Evolutionary conservation across 2,113 vertebrate genomes (phyloP).

Genomic region (Callospermophilus lateralis): DNA sequence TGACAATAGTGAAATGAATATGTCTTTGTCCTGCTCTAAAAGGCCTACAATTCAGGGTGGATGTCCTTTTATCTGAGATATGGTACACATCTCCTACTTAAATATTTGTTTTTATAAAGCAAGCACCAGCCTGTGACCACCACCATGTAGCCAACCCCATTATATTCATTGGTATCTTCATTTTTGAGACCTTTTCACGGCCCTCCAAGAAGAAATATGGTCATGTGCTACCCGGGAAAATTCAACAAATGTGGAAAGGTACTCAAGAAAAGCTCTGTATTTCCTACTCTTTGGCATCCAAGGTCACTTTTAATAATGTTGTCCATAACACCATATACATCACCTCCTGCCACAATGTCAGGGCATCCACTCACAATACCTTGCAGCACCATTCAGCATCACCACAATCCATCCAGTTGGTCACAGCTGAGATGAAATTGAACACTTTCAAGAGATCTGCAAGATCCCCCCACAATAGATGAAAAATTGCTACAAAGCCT

Average conservation of each 20-base stretch:
- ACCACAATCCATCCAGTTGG: neutral
- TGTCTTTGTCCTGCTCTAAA: neutral
- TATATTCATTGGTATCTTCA: neutral
- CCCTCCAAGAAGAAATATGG: conserved; percentile 11
- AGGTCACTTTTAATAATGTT: neutral
- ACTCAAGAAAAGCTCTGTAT: neutral
- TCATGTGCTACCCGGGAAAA: neutral
- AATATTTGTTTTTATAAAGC: neutral
- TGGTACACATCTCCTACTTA: neutral
- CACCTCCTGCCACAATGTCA: neutral
- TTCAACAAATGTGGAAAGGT: neutral
- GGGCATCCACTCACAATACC: neutral
- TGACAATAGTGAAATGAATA: neutral
- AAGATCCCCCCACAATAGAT: neutral
- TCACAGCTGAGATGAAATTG: neutral
- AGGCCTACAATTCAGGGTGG: neutral
- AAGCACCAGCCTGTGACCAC: neutral
- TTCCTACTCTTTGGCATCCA: neutral
- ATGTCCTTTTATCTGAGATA: neutral
- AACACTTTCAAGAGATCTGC: neutral
- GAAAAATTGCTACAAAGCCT: neutral
- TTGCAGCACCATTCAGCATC: neutral
- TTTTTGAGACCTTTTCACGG: conserved; percentile 1
- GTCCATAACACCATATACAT: neutral
- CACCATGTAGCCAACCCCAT: neutral